Percentiles rank a stretch among this genome's conserved stretches.
Conservation (phyloP, 2,113 vertebrate species). For the Panthera leo region DNA sequence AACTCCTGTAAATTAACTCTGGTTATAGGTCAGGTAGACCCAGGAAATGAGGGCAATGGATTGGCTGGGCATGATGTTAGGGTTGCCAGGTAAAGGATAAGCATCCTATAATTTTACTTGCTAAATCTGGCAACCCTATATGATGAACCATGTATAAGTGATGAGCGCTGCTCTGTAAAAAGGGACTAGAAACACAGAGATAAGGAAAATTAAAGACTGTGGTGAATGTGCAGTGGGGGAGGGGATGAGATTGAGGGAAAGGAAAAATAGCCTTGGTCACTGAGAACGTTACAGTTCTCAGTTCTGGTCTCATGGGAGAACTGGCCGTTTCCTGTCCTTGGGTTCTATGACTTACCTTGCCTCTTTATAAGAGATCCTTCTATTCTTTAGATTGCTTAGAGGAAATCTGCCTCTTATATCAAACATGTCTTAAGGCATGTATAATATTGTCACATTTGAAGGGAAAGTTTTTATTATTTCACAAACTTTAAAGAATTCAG, state of each 20-base stretch:
- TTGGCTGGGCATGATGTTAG: background rate
- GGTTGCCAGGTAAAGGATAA: background rate
- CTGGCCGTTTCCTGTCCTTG: background rate
- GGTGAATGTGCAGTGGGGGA: background rate
- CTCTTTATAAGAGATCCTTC: background rate
- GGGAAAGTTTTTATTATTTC: slow-evolving; percentile 47
- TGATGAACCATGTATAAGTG: background rate
- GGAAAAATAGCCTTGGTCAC: background rate
- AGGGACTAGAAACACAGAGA: background rate
- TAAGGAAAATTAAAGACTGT: background rate
- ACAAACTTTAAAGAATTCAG: slow-evolving; percentile 41
- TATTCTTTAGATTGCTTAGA: slow-evolving; percentile 5
- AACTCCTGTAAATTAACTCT: background rate
- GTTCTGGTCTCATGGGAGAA: background rate
- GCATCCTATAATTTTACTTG: background rate
- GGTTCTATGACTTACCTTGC: background rate
- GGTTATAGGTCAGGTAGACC: background rate
- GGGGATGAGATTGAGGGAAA: background rate
- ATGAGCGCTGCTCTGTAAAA: background rate
- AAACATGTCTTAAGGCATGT: slow-evolving; percentile 3
- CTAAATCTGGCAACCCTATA: background rate
- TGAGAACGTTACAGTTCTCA: background rate
- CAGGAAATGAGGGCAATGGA: background rate
- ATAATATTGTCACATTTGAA: slow-evolving; percentile 43
- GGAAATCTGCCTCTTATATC: background rate